These are phyloP conservation scores for Lytechinus variegatus DNA, from an alignment of 35 echinoderm and acorn worm species.

Conservation along the genomic window DNA sequence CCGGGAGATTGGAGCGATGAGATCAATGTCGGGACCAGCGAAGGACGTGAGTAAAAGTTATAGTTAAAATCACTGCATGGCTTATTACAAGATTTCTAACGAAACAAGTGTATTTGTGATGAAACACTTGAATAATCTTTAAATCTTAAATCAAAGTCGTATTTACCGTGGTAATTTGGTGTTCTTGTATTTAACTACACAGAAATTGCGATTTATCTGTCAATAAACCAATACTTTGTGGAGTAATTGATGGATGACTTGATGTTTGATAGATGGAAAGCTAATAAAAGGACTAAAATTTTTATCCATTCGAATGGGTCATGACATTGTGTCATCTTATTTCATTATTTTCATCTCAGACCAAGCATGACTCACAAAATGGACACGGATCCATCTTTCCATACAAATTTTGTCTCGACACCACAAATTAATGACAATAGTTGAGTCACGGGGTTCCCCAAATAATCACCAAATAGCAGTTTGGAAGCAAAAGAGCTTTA, in stretches of 20 bases:
- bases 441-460: neutral
- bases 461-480: neutral
- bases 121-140: neutral
- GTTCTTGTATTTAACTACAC: too few relatives aligned
- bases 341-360: neutral
- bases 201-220: neutral
- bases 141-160: neutral
- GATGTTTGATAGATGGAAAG: neutral
- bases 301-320: neutral
- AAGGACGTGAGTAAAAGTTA: constrained; percentile 31
- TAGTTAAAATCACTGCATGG: neutral
- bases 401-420: neutral
- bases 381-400: constrained; percentile 8
- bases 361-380: neutral
- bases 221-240: neutral
- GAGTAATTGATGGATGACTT: neutral
- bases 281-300: neutral
- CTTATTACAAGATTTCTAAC: neutral
- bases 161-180: neutral
- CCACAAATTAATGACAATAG: constrained; percentile 19
- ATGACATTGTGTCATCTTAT: neutral
- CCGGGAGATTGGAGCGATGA: constrained; percentile 35
- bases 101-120: neutral
- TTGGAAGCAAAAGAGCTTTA: neutral
- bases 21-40: constrained; percentile 43